phyloP scores from a whole-genome alignment of 2,888 invertebrate species.

The Malthinus seriepunctatus region DNA sequence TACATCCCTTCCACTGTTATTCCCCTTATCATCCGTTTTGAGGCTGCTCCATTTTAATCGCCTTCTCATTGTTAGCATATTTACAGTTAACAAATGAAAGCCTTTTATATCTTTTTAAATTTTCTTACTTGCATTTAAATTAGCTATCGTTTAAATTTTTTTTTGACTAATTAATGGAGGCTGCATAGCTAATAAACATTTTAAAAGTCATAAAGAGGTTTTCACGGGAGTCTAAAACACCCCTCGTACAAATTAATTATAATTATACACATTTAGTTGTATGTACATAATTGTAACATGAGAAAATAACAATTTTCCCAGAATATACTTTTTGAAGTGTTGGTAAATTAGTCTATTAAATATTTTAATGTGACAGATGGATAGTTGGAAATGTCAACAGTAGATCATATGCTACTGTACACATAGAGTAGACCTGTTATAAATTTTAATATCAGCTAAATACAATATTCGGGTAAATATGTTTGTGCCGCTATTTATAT shows the following conservation, averaged over 20 bases:
- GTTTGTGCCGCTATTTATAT: constrained; percentile 39
- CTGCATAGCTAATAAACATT: no score
- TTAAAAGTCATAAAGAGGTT: no score
- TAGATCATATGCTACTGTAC: constrained; percentile 54
- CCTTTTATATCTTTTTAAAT: no score
- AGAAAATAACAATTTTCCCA: constrained; percentile 29
- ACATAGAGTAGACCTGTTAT: constrained; percentile 40
- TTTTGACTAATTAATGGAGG: no score
- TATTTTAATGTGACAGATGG: constrained; percentile 54
- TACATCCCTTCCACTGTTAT: constrained; percentile 52
- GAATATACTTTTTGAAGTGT: constrained; percentile 26
- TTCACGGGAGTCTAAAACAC: no score
- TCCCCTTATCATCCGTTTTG: constrained; percentile 28
- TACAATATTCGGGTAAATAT: neutral
- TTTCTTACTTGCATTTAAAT: no score
- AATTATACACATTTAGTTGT: no score
- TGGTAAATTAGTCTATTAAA: constrained; percentile 44
- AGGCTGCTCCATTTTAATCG: constrained; percentile 30
- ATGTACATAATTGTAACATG: no score
- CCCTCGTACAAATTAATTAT: no score
- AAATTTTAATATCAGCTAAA: neutral
- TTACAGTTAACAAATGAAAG: constrained; percentile 6
- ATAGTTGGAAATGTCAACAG: constrained; percentile 47
- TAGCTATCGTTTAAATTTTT: no score
- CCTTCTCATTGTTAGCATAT: constrained; percentile 24